Conservation (phyloP, 2,113 vertebrate genomes). For the Centropus bengalensis region DNA sequence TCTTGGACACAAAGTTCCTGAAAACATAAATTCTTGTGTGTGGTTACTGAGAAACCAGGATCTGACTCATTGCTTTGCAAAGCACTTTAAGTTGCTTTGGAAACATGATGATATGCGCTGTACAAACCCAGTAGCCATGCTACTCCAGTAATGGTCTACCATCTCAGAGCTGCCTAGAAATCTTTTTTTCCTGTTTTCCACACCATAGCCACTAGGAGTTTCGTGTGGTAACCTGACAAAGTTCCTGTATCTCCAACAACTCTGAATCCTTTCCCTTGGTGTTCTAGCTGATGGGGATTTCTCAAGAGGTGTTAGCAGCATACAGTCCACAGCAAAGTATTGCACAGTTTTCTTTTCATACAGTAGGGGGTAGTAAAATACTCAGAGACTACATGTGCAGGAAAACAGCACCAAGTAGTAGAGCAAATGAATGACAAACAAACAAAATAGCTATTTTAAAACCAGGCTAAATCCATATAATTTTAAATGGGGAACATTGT, state of each 20-base stretch:
- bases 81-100: slow-evolving; percentile 63
- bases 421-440: slow-evolving; percentile 45
- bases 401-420: slow-evolving; percentile 19
- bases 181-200: neutral
- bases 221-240: neutral
- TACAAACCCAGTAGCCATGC: neutral
- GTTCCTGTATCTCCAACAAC: neutral
- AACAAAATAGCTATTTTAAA: slow-evolving; percentile 64
- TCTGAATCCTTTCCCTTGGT: neutral
- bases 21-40: slow-evolving; percentile 48
- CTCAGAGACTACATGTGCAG: slow-evolving; percentile 31
- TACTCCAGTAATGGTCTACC: neutral
- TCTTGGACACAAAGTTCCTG: slow-evolving; percentile 34
- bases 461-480: slow-evolving; percentile 36
- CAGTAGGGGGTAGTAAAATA: slow-evolving; percentile 68
- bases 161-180: neutral
- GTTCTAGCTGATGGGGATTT: neutral
- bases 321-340: neutral
- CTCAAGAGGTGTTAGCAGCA: neutral
- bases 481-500: slow-evolving; percentile 52
- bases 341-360: slow-evolving; percentile 43
- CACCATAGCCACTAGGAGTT: neutral
- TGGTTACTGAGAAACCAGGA: slow-evolving; percentile 47
- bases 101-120: slow-evolving; percentile 10
- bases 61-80: slow-evolving; percentile 64